Percentiles rank a stretch among this genome's conserved stretches.
phyloP scores from a whole-genome alignment of 2,113 vertebrate genomes.

The human region DNA sequence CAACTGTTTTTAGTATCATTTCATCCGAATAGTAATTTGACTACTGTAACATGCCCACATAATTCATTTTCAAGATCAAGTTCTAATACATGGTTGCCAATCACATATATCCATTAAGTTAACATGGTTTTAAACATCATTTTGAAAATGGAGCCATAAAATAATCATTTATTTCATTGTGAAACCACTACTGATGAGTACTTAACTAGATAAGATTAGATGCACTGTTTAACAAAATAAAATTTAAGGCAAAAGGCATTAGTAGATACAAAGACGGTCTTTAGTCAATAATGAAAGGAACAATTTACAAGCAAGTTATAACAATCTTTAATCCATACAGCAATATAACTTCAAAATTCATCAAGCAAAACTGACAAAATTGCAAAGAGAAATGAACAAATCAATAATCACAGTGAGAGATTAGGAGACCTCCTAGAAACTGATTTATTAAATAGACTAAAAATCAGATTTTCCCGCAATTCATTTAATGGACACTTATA shows the following conservation, averaged over 20 bases:
- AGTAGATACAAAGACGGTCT: not conserved
- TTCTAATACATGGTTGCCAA: conserved; percentile 36
- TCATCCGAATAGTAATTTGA: conserved; percentile 30
- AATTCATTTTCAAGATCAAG: conserved; percentile 60
- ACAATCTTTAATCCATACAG: not conserved
- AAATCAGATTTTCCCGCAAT: not conserved
- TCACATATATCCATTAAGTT: conserved; percentile 22
- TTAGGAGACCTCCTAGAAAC: not conserved
- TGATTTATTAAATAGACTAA: not conserved
- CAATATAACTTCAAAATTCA: not conserved
- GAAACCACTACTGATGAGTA: conserved; percentile 52
- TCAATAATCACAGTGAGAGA: not conserved
- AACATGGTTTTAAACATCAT: conserved; percentile 51
- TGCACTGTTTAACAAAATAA: conserved; percentile 27
- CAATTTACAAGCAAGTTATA: conserved; percentile 1
- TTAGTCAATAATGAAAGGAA: not conserved
- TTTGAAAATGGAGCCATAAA: conserved; percentile 63
- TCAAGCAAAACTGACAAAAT: not conserved
- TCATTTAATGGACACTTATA: not conserved
- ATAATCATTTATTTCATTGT: conserved; percentile 39
- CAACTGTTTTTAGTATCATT: conserved; percentile 47
- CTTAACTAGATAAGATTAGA: conserved; percentile 50
- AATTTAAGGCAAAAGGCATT: conserved; percentile 34
- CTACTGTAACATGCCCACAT: conserved; percentile 27
- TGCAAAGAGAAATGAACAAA: conserved; percentile 9